Base-by-base conservation (phyloP, 2,888 invertebrate species). In the Melieria omissa region DNA sequence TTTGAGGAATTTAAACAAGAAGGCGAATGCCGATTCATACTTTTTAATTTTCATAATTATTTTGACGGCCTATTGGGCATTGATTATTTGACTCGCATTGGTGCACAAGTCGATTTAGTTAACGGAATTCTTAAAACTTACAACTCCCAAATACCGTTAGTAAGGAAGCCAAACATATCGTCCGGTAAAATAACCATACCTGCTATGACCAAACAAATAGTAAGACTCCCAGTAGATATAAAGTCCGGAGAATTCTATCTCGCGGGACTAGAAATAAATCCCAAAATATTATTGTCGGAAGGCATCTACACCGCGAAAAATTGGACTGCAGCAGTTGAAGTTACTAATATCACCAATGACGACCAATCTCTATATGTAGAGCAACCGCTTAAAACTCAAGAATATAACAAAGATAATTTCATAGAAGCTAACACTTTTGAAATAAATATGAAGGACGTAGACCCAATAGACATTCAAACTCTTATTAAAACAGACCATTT, bases 11-110 rank as follows among this genome's bases (percentile, higher is more conserved):
- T 29, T 29, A 29, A 29, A 29, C 29, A 29, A 29, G 29, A 29
- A 2, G 29, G 29, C 29, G 29, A 29, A 29, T 29, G 29, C 29
- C 29, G 29, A 8, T 54, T 65, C 42, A 41, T 65, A 14, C 8
- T 65, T 10, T 54, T 65, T 41, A 54, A 65, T 54, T 55, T 65
- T 12, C 55, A 65, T 42, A 55, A 42, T 14, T 65, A 65, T 52
- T 64, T 65, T 29, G 65, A 65, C 14, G 65, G 55, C 8, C 10
- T 65, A 14, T 9, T 65, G n/a, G 65, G 55, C 4, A 12, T 65
- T 42, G 65, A 65, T 44, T 10, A 44, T 3, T 9, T 65, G 29
- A 65, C n/a, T 10, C n/a, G 52, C 16, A 12, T 65, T n/a, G 42
- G 41, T n/a, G 65, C 65, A 54, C 52, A 54, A 29, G 42, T 65